Evolutionary conservation across 2,888 invertebrate species (phyloP), one percentile per base, ranked within the genome.

Genomic region (Spisula subtruncata): DNA sequence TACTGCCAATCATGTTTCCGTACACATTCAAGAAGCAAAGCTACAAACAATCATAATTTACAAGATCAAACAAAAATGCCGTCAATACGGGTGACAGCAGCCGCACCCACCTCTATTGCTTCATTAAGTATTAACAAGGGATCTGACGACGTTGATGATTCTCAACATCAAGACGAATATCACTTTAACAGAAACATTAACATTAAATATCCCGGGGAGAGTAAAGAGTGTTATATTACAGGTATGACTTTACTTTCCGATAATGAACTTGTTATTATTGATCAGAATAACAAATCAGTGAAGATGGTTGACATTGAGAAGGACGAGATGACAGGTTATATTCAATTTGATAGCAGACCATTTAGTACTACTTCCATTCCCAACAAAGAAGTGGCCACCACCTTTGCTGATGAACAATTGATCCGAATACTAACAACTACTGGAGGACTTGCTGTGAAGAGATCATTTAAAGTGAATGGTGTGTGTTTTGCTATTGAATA

Each of bases 141-240:
- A 41, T 41, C 41, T 41, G 41, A 41, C 8, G 41, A 41, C 41
- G 41, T 8, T 41, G 41, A 41, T 41, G 41, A 41, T 41, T 41
- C 41, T 66, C 66, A n/a, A 66, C n/a, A 20, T 12, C 20, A 51
- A 18, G 81, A 81, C 8, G 54, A 81, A 12, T 81, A 54, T 20
- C n/a, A 29, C 29, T 54, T 46, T 25, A 18, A 20, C 29, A 12
- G 54, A 29, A 32, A 54, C 46, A 81, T 81, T 18, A 54, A 25
- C 25, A 18, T 84, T 16, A 81, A 81, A 32, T 20, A 46, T 25
- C 8, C 41, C 20, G 2, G 6, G 4, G 81, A 81, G 25, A n/a
- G 25, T 8, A 81, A 81, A 4, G 81, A 46, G n/a, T 81, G 81
- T 29, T 81, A 25, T 29, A 81, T 81, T 25, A 32, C 14, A 29